A percentile compares a stretch with the other conserved stretches of the same genome.
Conservation (phyloP, 2,113 vertebrate genomes). For the Oxyruncus cristatus region DNA sequence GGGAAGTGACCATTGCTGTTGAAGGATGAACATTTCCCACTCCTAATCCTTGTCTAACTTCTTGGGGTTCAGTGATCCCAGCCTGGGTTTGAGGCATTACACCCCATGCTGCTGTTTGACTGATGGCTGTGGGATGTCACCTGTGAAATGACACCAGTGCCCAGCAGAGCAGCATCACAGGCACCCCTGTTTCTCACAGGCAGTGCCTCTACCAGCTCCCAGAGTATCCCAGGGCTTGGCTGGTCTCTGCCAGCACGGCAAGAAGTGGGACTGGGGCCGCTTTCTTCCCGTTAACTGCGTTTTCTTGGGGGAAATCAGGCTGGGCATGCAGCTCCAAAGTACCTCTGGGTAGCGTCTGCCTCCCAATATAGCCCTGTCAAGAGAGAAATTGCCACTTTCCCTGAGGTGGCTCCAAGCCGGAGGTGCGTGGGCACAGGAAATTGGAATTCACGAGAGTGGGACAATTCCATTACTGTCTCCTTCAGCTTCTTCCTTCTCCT, state of each 20-base stretch:
- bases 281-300: not conserved
- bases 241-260: fast-evolving
- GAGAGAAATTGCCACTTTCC: slow-evolving; percentile 60
- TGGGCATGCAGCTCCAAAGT: not conserved
- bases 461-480: slow-evolving; percentile 52
- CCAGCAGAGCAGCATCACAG: not conserved
- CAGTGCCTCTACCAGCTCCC: not conserved
- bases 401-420: not conserved
- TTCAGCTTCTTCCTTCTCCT: slow-evolving; percentile 28
- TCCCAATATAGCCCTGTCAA: slow-evolving; percentile 21
- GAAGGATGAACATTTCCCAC: not conserved
- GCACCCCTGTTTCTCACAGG: too few species aligned
- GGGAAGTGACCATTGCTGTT: not conserved
- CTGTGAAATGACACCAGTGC: not conserved
- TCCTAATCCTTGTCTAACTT: not conserved
- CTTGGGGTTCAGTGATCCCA: not conserved
- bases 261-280: not conserved
- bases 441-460: slow-evolving; percentile 55
- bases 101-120: fast-evolving
- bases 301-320: not conserved
- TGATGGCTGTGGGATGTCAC: not conserved
- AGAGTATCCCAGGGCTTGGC: not conserved
- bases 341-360: not conserved
- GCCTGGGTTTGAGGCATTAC: too few species aligned
- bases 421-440: slow-evolving; percentile 3